These are phyloP conservation scores for Spodoptera littoralis DNA, from an alignment of 2,888 invertebrate genomes.

Conservation along the genomic window DNA sequence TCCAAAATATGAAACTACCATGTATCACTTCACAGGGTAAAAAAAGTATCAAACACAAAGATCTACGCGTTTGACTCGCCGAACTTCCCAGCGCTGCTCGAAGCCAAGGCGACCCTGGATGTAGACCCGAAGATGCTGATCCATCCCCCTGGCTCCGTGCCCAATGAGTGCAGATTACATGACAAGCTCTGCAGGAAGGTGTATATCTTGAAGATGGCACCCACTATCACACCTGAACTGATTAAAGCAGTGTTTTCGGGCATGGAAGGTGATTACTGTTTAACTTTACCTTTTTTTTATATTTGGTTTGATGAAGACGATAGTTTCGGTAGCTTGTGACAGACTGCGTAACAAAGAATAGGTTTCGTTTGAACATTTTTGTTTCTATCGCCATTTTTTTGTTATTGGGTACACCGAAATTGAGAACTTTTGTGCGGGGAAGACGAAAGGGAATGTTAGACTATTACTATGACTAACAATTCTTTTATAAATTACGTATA, in stretches of 20 bases:
- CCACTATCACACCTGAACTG: slow-evolving; percentile 95
- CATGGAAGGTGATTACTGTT: slow-evolving; percentile 84
- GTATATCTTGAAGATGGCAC: slow-evolving; percentile 95
- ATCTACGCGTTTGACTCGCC: slow-evolving; percentile 96
- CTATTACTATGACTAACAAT: too few relatives aligned
- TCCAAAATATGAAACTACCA: too few relatives aligned
- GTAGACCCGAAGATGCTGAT: slow-evolving; percentile 90
- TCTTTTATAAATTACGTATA: too few relatives aligned
- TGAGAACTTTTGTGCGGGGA: too few relatives aligned
- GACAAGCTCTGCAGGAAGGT: slow-evolving; percentile 94
- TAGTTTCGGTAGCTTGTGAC: too few relatives aligned
- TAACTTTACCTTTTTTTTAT: too few relatives aligned
- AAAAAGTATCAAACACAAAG: slow-evolving; percentile 92
- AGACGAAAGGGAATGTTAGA: too few relatives aligned
- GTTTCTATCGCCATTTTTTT: too few relatives aligned
- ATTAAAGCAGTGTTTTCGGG: slow-evolving; percentile 92
- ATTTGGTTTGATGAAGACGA: too few relatives aligned
- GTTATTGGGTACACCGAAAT: too few relatives aligned
- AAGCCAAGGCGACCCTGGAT: slow-evolving; percentile 90
- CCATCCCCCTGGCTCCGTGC: slow-evolving; percentile 76
- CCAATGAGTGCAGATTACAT: slow-evolving; percentile 91
- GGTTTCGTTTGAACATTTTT: too few relatives aligned
- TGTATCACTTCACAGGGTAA: slow-evolving; percentile 86
- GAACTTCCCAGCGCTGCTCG: slow-evolving; percentile 94
- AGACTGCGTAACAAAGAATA: too few relatives aligned